Base-by-base conservation (phyloP, 2,797 vertebrate genomes). In the Octomys mimax region DNA sequence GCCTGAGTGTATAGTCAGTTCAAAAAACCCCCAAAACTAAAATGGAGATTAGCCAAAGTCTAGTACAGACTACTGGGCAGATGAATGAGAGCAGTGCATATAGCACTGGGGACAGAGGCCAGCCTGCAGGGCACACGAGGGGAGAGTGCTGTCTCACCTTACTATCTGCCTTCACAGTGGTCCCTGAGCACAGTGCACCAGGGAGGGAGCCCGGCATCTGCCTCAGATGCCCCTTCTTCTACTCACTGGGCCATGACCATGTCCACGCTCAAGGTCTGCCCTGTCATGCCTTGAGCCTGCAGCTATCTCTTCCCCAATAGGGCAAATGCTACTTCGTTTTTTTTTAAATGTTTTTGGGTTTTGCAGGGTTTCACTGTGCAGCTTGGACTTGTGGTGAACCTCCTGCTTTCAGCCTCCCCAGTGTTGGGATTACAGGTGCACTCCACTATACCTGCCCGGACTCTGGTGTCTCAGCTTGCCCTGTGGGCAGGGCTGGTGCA, bases 91-190 rank as follows among this genome's bases (percentile, higher is more conserved):
- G 12, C 78, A 28, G 59, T 6, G 9, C 19, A 1, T 39, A 36
- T 26, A 52, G 22, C 22, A 59, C 57, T 22, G 57, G 71, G 10
- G 2, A 7, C 54, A 87, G n/a, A 11, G 22, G 26, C 36, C 31
- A 2, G 54, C 1, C 36, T 31, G 5, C 7, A 14, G 16, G 52
- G 18, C 62, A 9, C 14, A 2, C 13, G 1, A n/a, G 16, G 12
- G n/a, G 52, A 33, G 59, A 77, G 6, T 6, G 1, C 73, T 64
- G 5, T 33, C 71, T 88, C 42, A 10, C 5, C 39, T 49, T 49
- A 62, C 12, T n/a, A 9, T 26, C 59, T 52, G 9, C 36, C 9
- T 39, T 12, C 19, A 24, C 9, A 21, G 70, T 5, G n/a, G 70
- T 10, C 21, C 70, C 6, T 22, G 36, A 39, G 22, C 36, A 24